Evolutionary conservation across 1,140 invertebrate genomes (phyloP).

Genomic region (Zaprionus nigranus): DNA sequence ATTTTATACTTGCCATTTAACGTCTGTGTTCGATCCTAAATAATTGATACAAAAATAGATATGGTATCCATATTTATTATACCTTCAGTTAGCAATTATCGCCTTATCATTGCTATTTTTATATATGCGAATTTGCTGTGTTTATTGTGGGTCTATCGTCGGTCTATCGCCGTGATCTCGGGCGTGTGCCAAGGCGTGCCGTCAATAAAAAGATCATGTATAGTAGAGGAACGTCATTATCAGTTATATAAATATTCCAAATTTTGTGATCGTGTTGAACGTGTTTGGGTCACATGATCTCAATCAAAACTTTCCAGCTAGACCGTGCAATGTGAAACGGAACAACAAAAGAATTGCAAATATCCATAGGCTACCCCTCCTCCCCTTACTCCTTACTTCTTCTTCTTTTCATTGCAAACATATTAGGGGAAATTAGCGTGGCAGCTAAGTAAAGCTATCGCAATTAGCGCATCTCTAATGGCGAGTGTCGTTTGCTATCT

Average conservation of each 20-base stretch:
- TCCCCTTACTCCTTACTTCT: fast-evolving
- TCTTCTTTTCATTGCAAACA: background rate
- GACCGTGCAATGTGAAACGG: conserved; percentile 38
- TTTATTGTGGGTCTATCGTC: background rate
- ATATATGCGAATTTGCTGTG: conserved; percentile 48
- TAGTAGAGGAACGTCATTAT: too few relatives aligned
- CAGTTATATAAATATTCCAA: too few relatives aligned
- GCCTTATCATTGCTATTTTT: conserved; percentile 61
- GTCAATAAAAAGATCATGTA: background rate
- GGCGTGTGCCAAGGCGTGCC: conserved; percentile 6
- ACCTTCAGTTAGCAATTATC: conserved; percentile 52
- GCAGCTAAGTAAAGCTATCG: conserved; percentile 26
- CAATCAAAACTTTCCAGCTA: conserved; percentile 57
- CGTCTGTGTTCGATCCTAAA: background rate
- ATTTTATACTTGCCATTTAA: background rate
- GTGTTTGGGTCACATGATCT: conserved; percentile 1
- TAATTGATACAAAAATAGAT: conserved; percentile 36
- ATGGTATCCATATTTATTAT: conserved; percentile 30
- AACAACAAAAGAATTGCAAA: conserved; percentile 43
- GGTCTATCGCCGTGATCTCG: background rate
- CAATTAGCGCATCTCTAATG: conserved; percentile 73
- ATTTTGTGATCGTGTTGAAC: too few relatives aligned
- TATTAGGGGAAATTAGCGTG: conserved; percentile 56
- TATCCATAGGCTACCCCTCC: too few relatives aligned
- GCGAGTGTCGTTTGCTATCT: conserved; percentile 8